phyloP scores from a whole-genome alignment of 2,113 vertebrate genomes.

The Peromyscus leucopus region DNA sequence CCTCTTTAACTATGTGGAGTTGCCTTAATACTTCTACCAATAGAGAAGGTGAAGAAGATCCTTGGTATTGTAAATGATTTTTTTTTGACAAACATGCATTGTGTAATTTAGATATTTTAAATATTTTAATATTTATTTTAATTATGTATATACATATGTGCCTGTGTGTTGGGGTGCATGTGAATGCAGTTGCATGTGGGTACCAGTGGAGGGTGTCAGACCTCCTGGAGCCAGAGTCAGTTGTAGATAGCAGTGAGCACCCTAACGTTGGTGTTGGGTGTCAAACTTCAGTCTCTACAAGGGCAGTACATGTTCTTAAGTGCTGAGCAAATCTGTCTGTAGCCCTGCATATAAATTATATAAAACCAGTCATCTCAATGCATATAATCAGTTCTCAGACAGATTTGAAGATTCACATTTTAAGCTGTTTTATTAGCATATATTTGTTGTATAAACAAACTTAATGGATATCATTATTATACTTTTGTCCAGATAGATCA shows the following conservation, averaged over 20 bases:
- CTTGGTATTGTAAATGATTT: slow-evolving; percentile 66
- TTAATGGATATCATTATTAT: background rate
- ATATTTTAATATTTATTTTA: background rate
- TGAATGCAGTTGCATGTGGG: background rate
- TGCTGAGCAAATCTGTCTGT: background rate
- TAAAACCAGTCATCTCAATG: background rate
- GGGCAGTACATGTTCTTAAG: background rate
- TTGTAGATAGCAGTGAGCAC: background rate
- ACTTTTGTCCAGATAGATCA: background rate
- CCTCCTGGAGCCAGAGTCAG: too few relatives aligned
- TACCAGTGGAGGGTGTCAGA: too few relatives aligned
- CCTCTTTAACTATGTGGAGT: too few relatives aligned
- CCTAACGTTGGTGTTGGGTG: background rate
- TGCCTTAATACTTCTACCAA: too few relatives aligned
- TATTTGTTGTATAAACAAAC: background rate
- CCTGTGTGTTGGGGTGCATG: background rate
- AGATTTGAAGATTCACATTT: background rate
- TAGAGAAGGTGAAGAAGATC: background rate
- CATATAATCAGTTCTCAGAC: background rate
- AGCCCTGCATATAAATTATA: background rate
- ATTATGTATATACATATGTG: background rate
- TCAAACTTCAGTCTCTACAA: background rate
- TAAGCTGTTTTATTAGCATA: background rate
- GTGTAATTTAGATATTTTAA: background rate
- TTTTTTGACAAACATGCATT: slow-evolving; percentile 47